These are phyloP conservation scores for Hyposmocoma kahamanoa DNA, from an alignment of 1,140 invertebrate species.

Conservation along the genomic window DNA sequence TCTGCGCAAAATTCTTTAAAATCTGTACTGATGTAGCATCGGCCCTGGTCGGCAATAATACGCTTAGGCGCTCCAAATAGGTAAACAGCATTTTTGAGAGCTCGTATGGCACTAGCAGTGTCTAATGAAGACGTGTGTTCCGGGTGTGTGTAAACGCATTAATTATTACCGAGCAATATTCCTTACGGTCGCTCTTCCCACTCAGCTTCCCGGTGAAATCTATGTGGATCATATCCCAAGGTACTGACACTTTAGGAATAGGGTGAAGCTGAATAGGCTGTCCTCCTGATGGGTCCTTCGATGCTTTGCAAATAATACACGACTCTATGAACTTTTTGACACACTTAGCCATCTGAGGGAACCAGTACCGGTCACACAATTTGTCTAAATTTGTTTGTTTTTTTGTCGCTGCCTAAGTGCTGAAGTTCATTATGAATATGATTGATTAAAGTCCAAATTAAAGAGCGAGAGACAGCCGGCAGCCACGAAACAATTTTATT, in stretches of 20 bases:
- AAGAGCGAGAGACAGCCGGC: constrained; percentile 10
- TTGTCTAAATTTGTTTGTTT: constrained; percentile 9
- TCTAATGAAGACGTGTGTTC: constrained; percentile 23
- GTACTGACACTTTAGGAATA: constrained; percentile 15
- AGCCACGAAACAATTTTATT: constrained; percentile 12
- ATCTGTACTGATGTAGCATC: constrained; percentile 18
- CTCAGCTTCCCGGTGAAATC: constrained; percentile 28
- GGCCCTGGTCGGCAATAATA: constrained; percentile 34
- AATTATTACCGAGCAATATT: constrained; percentile 25
- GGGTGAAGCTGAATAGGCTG: constrained; percentile 9
- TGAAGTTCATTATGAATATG: constrained; percentile 14
- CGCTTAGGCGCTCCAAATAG: constrained; percentile 33
- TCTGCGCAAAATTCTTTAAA: constrained; percentile 24
- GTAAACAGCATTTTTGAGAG: constrained; percentile 19
- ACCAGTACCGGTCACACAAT: constrained; percentile 21
- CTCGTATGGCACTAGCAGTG: constrained; percentile 21
- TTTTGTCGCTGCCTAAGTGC: constrained; percentile 9
- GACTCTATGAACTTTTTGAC: constrained; percentile 11
- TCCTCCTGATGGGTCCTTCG: constrained; percentile 16
- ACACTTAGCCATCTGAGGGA: constrained; percentile 18
- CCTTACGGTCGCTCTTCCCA: constrained; percentile 27
- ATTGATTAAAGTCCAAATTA: constrained; percentile 15
- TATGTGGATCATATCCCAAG: constrained; percentile 36
- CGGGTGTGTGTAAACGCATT: constrained; percentile 32
- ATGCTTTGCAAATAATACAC: constrained; percentile 16